Evolutionary conservation across 2,113 vertebrate genomes (phyloP).

Genomic region (Podilymbus podiceps): DNA sequence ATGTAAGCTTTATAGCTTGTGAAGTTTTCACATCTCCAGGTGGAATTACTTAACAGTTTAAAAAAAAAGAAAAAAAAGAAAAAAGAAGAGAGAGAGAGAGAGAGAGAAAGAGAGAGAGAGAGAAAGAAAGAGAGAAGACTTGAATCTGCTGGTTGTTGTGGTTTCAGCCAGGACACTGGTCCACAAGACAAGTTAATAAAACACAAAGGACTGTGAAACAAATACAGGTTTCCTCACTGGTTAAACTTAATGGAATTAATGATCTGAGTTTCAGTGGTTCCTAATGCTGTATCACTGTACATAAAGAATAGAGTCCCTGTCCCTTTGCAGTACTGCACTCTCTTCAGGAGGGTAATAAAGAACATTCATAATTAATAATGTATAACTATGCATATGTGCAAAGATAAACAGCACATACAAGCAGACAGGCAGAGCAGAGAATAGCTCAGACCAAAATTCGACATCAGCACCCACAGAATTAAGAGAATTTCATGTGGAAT

Average conservation of each 20-base stretch:
- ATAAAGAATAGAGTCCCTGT: not conserved
- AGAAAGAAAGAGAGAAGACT: not conserved
- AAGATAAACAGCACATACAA: not conserved
- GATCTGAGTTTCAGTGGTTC: not conserved
- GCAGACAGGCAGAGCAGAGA: not conserved
- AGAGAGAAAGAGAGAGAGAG: not conserved
- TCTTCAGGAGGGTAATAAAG: not conserved
- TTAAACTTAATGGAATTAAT: not conserved
- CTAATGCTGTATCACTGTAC: not conserved
- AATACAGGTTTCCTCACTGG: not conserved
- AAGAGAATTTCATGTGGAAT: not conserved
- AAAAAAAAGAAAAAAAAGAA: not conserved
- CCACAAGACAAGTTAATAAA: conserved; percentile 6
- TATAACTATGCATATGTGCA: not conserved
- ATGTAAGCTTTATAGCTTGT: conserved; percentile 55
- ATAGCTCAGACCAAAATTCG: not conserved
- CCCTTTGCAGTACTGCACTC: not conserved
- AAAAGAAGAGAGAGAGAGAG: no score
- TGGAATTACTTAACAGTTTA: conserved; percentile 39
- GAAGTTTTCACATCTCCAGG: conserved; percentile 56
- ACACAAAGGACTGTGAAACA: not conserved
- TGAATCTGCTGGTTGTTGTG: not conserved
- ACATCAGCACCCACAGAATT: not conserved
- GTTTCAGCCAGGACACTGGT: not conserved
- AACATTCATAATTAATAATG: not conserved